Base-by-base conservation (phyloP, 30 jellyfish, hydroid and myxozoan genomes). In the Pseudorhiza aurosa region DNA sequence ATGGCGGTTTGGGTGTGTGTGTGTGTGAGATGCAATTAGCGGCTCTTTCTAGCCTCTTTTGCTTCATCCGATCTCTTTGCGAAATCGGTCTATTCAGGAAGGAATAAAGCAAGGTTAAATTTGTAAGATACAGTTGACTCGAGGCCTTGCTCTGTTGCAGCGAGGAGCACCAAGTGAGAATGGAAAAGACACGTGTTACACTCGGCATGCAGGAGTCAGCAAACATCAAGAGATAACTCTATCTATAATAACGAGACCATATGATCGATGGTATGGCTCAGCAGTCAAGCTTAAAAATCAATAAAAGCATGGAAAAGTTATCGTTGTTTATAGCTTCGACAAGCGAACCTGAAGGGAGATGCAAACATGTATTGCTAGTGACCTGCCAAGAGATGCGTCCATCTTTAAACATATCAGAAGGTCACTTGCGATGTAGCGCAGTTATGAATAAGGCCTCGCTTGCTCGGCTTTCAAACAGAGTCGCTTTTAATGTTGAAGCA, bases 291-390 rank as follows among this genome's bases (percentile, higher is more conserved):
- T 17, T 22, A 1, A 36, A 36, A n/a, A 19, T 10, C 67, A 22
- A 36, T 19, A 14, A n/a, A 7, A 53, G 67, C 67, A 53, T 53
- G 67, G 67, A 53, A 33, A 53, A 53, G 32, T 36, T n/a, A 53
- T 53, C 36, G 35, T 2, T 53, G 67, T 53, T 18, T 53, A 36
- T 22, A 53, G 36, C 67, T 17, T 53, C 67, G 4, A n/a, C 67
- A 53, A 14, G 24, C 67, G 67, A 15, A 53, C 36, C 24, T 10
- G 17, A 53, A 53, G 8, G 14, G 15, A 2, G 4, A 33, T 7
- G 67, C 22, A 53, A 53, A 53, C 67, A 53, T 53, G 1, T 53
- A 53, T 53, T 53, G 67, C 22, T 53, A 36, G 67, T 53, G 24
- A 53, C 67, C 67, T 14, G 67, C 22, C 5, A 22, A n/a, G 50